A percentile compares a stretch with the other conserved stretches of the same genome.
These are phyloP conservation scores for Donacobius atricapilla DNA, from an alignment of 2,113 vertebrate species.

Conservation along the genomic window DNA sequence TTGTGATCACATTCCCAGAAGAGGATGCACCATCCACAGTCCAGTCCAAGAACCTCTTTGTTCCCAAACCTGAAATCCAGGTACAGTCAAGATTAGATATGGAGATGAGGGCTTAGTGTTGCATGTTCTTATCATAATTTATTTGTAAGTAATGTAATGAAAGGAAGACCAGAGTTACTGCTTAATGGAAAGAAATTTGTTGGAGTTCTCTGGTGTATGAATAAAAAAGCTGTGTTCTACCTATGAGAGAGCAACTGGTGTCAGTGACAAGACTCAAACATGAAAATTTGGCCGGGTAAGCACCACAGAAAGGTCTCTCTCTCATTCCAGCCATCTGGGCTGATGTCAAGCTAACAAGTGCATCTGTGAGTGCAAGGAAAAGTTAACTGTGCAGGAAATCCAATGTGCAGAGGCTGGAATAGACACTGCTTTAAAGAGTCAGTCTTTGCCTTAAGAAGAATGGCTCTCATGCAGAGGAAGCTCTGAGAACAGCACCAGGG, in stretches of 20 bases:
- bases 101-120: not conserved
- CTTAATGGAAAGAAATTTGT: not conserved
- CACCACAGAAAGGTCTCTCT: not conserved
- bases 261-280: not conserved
- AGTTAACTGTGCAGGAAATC: not conserved
- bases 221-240: not conserved
- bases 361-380: not conserved
- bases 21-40: slow-evolving; percentile 87
- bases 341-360: not conserved
- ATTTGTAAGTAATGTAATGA: not conserved
- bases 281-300: not conserved
- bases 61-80: slow-evolving; percentile 96
- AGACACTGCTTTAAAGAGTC: not conserved
- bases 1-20: slow-evolving; percentile 92
- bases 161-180: not conserved
- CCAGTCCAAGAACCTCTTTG: slow-evolving; percentile 90
- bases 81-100: slow-evolving; percentile 60
- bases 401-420: not conserved
- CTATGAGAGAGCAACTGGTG: not conserved
- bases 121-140: not conserved
- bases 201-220: not conserved
- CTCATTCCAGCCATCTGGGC: not conserved
- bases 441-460: not conserved
- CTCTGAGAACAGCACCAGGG: not conserved
- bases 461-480: not conserved